Base-by-base conservation (phyloP, 1,140 invertebrate genomes). In the Ditylenchus dipsaci region DNA sequence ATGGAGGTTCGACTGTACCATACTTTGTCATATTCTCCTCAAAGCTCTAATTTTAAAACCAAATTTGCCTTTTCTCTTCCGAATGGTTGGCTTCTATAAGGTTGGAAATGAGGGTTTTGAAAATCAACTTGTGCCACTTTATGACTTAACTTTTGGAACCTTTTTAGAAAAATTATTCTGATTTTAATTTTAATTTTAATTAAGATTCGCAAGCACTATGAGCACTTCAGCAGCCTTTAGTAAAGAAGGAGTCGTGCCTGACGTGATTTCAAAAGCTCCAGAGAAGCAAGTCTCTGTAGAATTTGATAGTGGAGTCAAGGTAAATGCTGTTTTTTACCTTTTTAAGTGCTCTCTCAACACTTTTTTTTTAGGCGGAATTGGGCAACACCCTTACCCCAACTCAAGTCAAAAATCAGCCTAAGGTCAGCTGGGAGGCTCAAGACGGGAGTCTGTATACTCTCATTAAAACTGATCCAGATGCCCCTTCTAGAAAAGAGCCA, bases 401-500 rank as follows among this genome's bases (percentile, higher is more conserved):
- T 17, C 71, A 75, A 59, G 75, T 76, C 17, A 56, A 76, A 57
- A 68, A 76, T 77, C 64, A 56, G 17, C 75, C 75, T 13, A 79
- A 27, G 19, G 47, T 76, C 30, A 59, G 58, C 11, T 76, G 76
- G 76, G 67, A 78, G 29, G 69, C 75, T 13, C 67, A 76, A n/a
- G 43, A 63, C 21, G 66, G 67, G n/a, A 67, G 42, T 21, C 64
- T 76, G 27, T 76, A 76, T 43, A 78, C 75, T 5, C 67, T 76
- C n/a, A 60, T 79, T n/a, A 79, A 74, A 61, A 76, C 75, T 17
- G 76, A 76, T 63, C 75, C 75, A 17, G 75, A 76, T 60, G 75
- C 75, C 15, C 75, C 75, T 29, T 68, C 64, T n/a, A 73, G 75
- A 17, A 58, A 60, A 15, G 73, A 76, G 29, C 75, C 76, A 1